phyloP scores from a whole-genome alignment of 2,888 invertebrate species.

The Pogonocherus hispidulus region DNA sequence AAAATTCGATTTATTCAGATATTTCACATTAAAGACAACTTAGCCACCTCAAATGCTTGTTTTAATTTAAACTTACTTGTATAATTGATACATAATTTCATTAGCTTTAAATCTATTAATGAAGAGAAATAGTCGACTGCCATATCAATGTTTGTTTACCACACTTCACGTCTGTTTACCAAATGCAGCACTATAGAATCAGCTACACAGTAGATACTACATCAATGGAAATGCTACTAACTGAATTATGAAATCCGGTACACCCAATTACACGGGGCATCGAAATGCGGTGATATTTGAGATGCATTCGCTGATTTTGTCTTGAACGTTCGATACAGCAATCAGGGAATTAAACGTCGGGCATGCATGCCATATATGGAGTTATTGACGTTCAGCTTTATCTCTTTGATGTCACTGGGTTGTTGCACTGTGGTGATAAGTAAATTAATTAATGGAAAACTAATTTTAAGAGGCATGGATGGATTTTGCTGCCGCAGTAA shows the following conservation, averaged over 20 bases:
- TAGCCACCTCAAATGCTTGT: too few relatives aligned
- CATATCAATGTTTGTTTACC: background rate
- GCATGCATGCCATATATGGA: background rate
- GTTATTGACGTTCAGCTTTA: constrained; percentile 7
- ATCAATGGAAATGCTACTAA: background rate
- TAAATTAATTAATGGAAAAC: background rate
- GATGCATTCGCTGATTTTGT: constrained; percentile 10
- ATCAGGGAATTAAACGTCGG: constrained; percentile 8
- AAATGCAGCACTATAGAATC: background rate
- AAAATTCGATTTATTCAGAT: too few relatives aligned
- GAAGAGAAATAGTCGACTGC: background rate
- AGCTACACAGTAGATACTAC: background rate
- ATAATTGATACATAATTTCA: background rate
- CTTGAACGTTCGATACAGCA: constrained; percentile 1
- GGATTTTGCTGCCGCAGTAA: background rate
- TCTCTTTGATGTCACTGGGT: constrained; percentile 1
- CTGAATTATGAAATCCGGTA: constrained; percentile 8
- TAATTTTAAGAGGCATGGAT: background rate
- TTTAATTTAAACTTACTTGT: background rate
- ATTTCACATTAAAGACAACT: too few relatives aligned
- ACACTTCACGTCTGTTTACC: background rate
- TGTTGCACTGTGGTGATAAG: background rate
- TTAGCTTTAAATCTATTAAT: background rate
- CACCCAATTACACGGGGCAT: constrained; percentile 6
- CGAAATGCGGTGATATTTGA: constrained; percentile 14